Evolutionary conservation across 2,888 invertebrate genomes (phyloP), one percentile per base, ranked within the genome.

Genomic region (Aspidapion aeneum): DNA sequence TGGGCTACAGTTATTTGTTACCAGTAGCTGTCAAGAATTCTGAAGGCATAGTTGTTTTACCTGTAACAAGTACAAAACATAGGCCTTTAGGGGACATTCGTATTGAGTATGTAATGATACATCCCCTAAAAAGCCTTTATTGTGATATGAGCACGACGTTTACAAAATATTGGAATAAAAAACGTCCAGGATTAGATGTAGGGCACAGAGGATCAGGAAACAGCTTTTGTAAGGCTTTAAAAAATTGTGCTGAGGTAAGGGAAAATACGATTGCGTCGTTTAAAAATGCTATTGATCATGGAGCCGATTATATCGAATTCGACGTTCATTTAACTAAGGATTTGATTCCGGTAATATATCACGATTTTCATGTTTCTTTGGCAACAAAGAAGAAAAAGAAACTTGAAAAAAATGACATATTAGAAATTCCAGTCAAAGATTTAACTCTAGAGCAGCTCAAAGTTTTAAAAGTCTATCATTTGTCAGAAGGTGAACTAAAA

Each of bases 311-410:
- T 85, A 93, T 99, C 58, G 99, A 99, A 81, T 97, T 99, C 82
- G 99, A 99, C 84, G 98, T 99, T 21, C 97, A 98, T 77, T 83
- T 99, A 64, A 95, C 96, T 72, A 96, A 96, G 82, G 98, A 99
- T 80, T 84, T 91, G 77, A 87, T 96, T 72, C 96, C 95, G 20
- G 93, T 98, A 60, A 90, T 99, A 70, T 97, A 97, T 82, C 98
- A 99, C 79, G 98, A 99, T 80, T 98, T 94, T 81, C 89, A 93
- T 82, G 95, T 97, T 54, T 92, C 92, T 77, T 93, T 98, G 73
- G 90, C 94, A 49, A 85, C 94, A 81, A 93, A 91, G 81, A 87
- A 88, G 73, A 93, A 94, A 79, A 35, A 35, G 35, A 35, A 35
- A 35, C 35, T 35, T 12, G 35, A 35, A 35, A 35, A 35, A 35